A percentile compares a stretch with the other conserved stretches of the same genome.
Conservation (phyloP, 2,113 vertebrate species). For the Albula goreensis region DNA sequence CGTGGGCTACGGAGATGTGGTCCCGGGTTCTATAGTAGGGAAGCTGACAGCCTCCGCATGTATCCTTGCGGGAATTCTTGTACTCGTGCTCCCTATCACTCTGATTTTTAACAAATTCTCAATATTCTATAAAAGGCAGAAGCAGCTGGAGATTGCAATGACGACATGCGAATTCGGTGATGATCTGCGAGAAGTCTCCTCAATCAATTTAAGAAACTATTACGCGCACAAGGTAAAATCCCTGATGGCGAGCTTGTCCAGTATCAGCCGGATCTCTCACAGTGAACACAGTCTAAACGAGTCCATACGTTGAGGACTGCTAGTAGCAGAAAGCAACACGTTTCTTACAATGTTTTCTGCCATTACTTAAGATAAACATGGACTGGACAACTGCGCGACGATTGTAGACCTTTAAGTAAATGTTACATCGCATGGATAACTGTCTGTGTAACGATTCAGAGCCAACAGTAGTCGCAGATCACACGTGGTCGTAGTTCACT, state of each 20-base stretch:
- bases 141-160: slow-evolving; percentile 93
- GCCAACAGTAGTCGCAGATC: neutral
- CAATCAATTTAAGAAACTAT: slow-evolving; percentile 91
- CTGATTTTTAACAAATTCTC: slow-evolving; percentile 99
- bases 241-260: slow-evolving; percentile 94
- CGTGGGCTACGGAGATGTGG: slow-evolving; percentile 94
- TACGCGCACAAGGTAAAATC: slow-evolving; percentile 97
- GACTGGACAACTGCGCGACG: neutral
- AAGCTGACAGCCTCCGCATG: slow-evolving; percentile 93
- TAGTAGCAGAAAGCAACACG: neutral
- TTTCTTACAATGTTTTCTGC: neutral
- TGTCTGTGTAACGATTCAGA: slow-evolving; percentile 45
- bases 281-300: slow-evolving; percentile 90
- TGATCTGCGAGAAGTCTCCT: slow-evolving; percentile 87
- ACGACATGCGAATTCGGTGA: slow-evolving; percentile 91
- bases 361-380: neutral
- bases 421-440: slow-evolving; percentile 39
- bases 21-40: slow-evolving; percentile 86
- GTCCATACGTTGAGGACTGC: slow-evolving; percentile 77
- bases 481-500: neutral
- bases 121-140: slow-evolving; percentile 93
- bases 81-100: slow-evolving; percentile 96
- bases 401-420: neutral
- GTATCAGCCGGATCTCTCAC: slow-evolving; percentile 90
- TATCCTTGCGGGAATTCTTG: slow-evolving; percentile 93